Conservation (phyloP, 2,113 vertebrate genomes). For the Bungarus multicinctus region DNA sequence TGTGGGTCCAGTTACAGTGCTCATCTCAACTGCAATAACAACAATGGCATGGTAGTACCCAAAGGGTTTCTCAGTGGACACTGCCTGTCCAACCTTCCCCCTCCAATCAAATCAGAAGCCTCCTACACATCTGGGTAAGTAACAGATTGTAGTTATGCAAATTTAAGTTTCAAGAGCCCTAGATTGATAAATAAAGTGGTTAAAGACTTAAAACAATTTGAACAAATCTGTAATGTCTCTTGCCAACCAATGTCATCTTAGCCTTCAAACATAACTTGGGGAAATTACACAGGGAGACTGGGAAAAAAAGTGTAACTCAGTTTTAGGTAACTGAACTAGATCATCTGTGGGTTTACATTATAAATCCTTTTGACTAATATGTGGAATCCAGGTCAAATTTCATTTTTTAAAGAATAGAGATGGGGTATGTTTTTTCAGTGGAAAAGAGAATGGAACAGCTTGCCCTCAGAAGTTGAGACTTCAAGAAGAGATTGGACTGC, state of each 20-base stretch:
- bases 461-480: too few relatives aligned
- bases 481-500: too few relatives aligned
- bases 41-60: constrained; percentile 75
- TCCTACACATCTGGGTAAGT: constrained; percentile 92
- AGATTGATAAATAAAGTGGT: neutral
- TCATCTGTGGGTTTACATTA: neutral
- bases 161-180: neutral
- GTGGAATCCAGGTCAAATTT: neutral
- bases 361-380: neutral
- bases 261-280: neutral
- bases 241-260: fast-evolving
- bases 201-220: neutral
- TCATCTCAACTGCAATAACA: constrained; percentile 81
- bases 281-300: neutral
- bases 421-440: neutral
- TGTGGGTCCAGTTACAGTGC: constrained; percentile 60
- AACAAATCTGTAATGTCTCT: neutral
- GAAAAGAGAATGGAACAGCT: neutral
- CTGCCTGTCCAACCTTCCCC: constrained; percentile 73
- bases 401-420: neutral
- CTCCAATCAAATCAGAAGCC: constrained; percentile 89
- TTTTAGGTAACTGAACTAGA: fast-evolving
- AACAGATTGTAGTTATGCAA: neutral
- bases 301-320: fast-evolving
- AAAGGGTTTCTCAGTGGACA: constrained; percentile 80